Percentiles rank a stretch among this genome's conserved stretches.
Evolutionary conservation across 2,797 vertebrate species (phyloP).

Genomic region (Megaceryle alcyon): DNA sequence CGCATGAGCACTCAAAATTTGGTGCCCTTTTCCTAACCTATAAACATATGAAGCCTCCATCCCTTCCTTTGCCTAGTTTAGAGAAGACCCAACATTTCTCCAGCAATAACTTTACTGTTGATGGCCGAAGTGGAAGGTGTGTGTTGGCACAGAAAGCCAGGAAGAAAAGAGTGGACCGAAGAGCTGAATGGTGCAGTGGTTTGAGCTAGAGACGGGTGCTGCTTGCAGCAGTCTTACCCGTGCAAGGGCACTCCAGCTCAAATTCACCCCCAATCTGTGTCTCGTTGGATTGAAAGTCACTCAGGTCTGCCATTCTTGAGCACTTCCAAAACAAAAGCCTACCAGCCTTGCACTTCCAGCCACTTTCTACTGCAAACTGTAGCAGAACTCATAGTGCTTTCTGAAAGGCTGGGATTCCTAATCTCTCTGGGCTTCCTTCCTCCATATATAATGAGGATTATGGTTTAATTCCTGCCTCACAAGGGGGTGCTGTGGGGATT

Average conservation of each 20-base stretch:
- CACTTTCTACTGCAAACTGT: fast-evolving
- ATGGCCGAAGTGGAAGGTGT: neutral
- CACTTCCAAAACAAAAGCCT: neutral
- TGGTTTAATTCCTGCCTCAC: conserved; percentile 49
- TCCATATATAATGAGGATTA: conserved; percentile 18
- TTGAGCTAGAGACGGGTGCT: fast-evolving
- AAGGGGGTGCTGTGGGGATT: conserved; percentile 41
- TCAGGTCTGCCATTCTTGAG: neutral
- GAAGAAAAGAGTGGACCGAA: neutral
- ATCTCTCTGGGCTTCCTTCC: conserved; percentile 13
- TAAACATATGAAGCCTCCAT: neutral
- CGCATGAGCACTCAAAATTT: neutral
- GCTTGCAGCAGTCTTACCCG: neutral
- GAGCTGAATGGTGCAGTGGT: neutral
- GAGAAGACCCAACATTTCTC: neutral
- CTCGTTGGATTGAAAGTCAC: neutral
- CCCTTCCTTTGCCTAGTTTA: neutral
- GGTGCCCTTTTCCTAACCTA: neutral
- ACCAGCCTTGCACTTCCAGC: neutral
- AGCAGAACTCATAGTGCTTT: neutral
- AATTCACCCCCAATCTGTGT: neutral
- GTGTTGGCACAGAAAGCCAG: neutral
- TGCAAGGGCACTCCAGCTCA: neutral
- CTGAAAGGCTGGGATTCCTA: neutral
- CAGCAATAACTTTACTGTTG: neutral